Evolutionary conservation across 2,797 vertebrate genomes (phyloP), one percentile per base, ranked within the genome.

Genomic region (Taeniopygia guttata): DNA sequence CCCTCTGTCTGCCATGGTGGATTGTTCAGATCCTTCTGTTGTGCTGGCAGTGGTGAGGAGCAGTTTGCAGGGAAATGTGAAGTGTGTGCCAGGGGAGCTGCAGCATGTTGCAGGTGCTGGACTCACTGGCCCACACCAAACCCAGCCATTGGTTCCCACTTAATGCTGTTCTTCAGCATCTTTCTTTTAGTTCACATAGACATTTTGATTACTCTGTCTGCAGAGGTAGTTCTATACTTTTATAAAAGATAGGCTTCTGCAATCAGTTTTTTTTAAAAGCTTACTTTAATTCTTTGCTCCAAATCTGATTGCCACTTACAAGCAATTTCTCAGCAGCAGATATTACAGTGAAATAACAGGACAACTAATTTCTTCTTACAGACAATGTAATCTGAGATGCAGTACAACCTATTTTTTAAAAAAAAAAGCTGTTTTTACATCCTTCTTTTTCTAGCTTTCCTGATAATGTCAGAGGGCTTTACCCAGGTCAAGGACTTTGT

Each of bases 311-410:
- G 75, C 64, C 43, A 42, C 68, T 87, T 80, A 62, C 3, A 11
- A 74, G 36, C 43, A 70, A 64, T 91, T 93, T 83, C 72, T 93
- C 36, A 54, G 67, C 64, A 94, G 78, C 51, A 91, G 84, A 83
- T 85, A 74, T 42, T 92, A 49, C 36, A 51, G 66, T 58, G 78
- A 89, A 94, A 79, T 85, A 85, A 67, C 30, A 83, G 46, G 6
- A 17, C 34, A 70, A 36, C 16, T 67, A 16, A 49, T 67, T 89
- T 87, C 76, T 90, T 89, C 46, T 79, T 90, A 70, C 13, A 49
- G 30, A 32, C 21, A 79, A 2, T 54, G 40, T 64, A 77, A 68
- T 83, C 64, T 64, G 72, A 74, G 49, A 60, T 68, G 30, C 2
- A 16, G 46, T 45, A 21, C 42, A 78, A 54, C 14, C 54, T 54